phyloP scores from a whole-genome alignment of 2,113 vertebrate genomes.

The Patagioenas fasciata region DNA sequence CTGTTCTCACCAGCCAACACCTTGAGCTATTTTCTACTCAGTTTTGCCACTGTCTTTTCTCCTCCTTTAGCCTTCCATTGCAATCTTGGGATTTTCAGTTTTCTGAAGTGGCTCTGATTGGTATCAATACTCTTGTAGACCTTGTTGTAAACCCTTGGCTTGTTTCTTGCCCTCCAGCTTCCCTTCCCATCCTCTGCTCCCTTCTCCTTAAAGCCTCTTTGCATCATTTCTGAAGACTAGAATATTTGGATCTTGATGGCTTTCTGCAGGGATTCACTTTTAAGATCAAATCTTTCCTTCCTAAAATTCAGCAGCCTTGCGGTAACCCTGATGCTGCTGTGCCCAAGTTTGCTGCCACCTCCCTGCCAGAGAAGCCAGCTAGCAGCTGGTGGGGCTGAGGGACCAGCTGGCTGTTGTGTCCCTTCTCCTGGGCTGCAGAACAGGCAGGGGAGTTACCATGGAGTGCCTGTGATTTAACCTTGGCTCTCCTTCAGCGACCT shows the following conservation, averaged over 20 bases:
- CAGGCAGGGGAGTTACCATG: neutral
- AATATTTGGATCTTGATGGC: neutral
- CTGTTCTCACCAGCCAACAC: too few species aligned
- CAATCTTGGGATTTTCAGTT: neutral
- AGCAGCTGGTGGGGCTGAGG: neutral
- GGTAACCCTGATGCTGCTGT: neutral
- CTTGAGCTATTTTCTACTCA: neutral
- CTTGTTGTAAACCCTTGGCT: neutral
- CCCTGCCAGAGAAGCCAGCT: neutral
- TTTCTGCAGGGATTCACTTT: neutral
- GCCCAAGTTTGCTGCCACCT: neutral
- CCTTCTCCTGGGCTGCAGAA: too few species aligned
- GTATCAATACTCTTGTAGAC: too few species aligned
- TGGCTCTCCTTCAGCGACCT: too few species aligned
- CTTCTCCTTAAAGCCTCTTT: neutral
- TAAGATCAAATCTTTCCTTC: neutral
- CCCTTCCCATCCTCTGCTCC: neutral
- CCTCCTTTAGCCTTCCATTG: neutral
- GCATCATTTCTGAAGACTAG: neutral
- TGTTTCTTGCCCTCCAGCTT: neutral
- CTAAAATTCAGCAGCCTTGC: neutral
- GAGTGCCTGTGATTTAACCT: too few species aligned
- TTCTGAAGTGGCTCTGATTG: neutral
- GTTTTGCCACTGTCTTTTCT: neutral
- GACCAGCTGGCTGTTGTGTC: neutral